A percentile compares a stretch with the other conserved stretches of the same genome.
phyloP scores from a whole-genome alignment of 1,140 invertebrate genomes.

The Nomia melanderi region DNA sequence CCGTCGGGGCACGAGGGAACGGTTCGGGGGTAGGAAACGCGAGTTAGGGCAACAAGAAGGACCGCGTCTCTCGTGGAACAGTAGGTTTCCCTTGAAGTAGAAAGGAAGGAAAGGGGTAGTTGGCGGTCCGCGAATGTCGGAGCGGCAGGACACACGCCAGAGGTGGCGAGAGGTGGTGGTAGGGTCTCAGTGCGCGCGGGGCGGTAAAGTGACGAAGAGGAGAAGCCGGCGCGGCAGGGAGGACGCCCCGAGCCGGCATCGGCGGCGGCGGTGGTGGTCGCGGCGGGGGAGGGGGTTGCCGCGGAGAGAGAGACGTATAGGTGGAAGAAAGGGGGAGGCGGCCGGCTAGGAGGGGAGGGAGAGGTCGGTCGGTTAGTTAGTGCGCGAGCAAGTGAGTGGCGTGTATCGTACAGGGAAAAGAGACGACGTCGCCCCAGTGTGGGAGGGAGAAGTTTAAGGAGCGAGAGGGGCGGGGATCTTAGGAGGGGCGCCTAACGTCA shows the following conservation, averaged over 20 bases:
- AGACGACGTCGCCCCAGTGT: slow-evolving; percentile 8
- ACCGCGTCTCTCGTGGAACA: slow-evolving; percentile 48
- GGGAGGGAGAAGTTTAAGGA: slow-evolving; percentile 55
- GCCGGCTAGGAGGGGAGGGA: slow-evolving; percentile 30
- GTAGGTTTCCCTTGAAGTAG: slow-evolving; percentile 50
- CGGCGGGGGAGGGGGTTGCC: slow-evolving; percentile 47
- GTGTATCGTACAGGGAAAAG: slow-evolving; percentile 35
- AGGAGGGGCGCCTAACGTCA: slow-evolving; percentile 76
- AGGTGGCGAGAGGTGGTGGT: slow-evolving; percentile 35
- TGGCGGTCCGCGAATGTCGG: slow-evolving; percentile 56
- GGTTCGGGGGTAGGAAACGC: slow-evolving; percentile 26
- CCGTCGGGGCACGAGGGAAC: too few species aligned
- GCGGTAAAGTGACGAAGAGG: slow-evolving; percentile 44
- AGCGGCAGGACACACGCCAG: slow-evolving; percentile 53
- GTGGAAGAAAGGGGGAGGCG: slow-evolving; percentile 48
- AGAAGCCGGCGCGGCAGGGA: too few species aligned
- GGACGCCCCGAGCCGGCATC: too few species aligned
- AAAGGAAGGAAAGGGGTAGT: slow-evolving; percentile 61
- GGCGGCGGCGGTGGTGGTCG: slow-evolving; percentile 49
- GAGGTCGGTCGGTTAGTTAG: slow-evolving; percentile 50
- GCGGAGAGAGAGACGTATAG: slow-evolving; percentile 31
- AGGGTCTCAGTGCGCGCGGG: slow-evolving; percentile 34
- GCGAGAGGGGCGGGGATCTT: slow-evolving; percentile 66
- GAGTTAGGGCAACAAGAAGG: slow-evolving; percentile 56
- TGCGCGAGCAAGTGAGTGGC: slow-evolving; percentile 45